Base-by-base conservation (phyloP, 2,888 invertebrate genomes). In the Aphidoletes aphidimyza region DNA sequence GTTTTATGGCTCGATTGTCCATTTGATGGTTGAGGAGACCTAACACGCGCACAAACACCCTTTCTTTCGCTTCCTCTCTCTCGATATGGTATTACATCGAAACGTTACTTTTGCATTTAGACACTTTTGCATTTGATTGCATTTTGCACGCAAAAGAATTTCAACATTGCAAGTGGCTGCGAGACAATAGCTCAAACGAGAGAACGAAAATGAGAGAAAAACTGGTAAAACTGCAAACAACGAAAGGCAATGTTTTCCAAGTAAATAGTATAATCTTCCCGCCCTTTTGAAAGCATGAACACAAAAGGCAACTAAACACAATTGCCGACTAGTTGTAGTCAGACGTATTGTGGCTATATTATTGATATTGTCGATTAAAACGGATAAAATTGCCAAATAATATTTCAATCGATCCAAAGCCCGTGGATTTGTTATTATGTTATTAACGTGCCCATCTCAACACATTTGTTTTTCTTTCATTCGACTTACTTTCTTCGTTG, bases 1-100 rank as follows among this genome's bases (percentile, higher is more conserved):
- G 69, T 69, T 69, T 54, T 34, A 69, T 34, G 69, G 30, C 30
- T 69, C 34, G 69, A 69, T 69, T 69, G 26, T 69, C 69, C 69
- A 34, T 69, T 69, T 69, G 3, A 54, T 8, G 22, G 22, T 6
- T 22, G 22, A 54, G 14, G 8, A 17, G 47, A 42, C 14, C 14
- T 42, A 6, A 42, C 42, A 42, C 42, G 14, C 42, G 14, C 42
- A 42, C 42, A 42, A 6, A 42, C 42, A 42, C 42, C 6, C 42
- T 9, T n/a, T n/a, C n/a, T n/a, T n/a, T n/a, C n/a, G n/a, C n/a
- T n/a, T n/a, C n/a, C n/a, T n/a, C n/a, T n/a, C n/a, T n/a, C n/a
- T n/a, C n/a, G n/a, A n/a, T n/a, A n/a, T n/a, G n/a, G n/a, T n/a
- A n/a, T n/a, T n/a, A n/a, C n/a, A n/a, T n/a, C n/a, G n/a, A n/a